These are phyloP conservation scores for Columba guinea DNA, from an alignment of 2,797 vertebrate species.

Conservation along the genomic window DNA sequence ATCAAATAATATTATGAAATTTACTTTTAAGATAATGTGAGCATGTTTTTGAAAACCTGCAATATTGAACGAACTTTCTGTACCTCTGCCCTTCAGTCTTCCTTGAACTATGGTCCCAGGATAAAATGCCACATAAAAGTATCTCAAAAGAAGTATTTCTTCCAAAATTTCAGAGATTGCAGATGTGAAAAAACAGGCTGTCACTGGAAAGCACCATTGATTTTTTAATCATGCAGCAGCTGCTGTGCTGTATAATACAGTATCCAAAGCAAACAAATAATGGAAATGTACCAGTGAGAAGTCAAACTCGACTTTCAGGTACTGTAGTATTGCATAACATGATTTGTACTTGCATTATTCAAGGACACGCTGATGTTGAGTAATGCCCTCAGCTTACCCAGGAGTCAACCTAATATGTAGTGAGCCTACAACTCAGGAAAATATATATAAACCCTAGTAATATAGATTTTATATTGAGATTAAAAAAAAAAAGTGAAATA, in stretches of 20 bases:
- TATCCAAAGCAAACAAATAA: conserved; percentile 44
- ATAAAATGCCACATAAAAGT: not conserved
- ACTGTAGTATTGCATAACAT: conserved; percentile 28
- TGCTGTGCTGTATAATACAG: not conserved
- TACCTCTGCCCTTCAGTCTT: not conserved
- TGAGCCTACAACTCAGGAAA: not conserved
- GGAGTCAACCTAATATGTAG: not conserved
- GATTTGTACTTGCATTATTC: conserved; percentile 14
- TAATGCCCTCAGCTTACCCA: conserved; percentile 21
- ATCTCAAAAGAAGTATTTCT: not conserved
- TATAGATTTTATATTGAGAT: not conserved
- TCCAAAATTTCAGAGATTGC: not conserved
- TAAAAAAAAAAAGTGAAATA: not conserved
- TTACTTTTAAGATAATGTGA: not conserved
- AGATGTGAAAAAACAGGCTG: not conserved
- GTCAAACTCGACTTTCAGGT: conserved; percentile 57
- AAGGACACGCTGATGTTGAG: conserved; percentile 34
- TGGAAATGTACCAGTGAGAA: conserved; percentile 59
- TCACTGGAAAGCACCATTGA: not conserved
- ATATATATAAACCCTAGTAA: not conserved
- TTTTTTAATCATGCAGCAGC: not conserved
- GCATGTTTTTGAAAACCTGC: not conserved
- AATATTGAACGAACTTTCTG: not conserved
- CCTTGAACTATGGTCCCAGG: not conserved
- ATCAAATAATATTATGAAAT: not conserved